Evolutionary conservation across 2,113 vertebrate species (phyloP), one percentile per base, ranked within the genome.

Genomic region (Lucifuga dentata): DNA sequence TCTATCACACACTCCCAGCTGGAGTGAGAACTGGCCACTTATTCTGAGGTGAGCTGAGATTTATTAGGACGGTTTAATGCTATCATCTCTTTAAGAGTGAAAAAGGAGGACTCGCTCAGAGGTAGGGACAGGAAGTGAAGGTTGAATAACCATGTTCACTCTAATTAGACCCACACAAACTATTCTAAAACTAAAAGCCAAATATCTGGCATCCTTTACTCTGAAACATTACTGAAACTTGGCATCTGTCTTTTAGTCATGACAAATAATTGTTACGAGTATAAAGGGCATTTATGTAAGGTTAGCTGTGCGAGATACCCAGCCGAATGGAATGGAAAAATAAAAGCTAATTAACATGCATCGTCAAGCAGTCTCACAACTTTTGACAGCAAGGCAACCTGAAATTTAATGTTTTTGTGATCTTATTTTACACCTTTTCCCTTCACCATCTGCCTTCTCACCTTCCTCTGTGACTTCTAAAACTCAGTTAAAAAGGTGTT

Each of bases 401-500:
- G 32, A 55, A 53, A 61, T 24, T 63, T 12, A 29, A 0, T 36
- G 33, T 62, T 62, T 56, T 17, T 63, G 29, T 55, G 29, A 56
- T 78, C 26, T 50, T 39, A 32, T 48, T 67, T 67, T 19, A 0
- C 23, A n/a, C 21, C n/a, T 24, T 59, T 29, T 76, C 26, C 49
- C 45, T 40, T 41, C 60, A 44, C 51, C 64, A 49, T 76, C 60
- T 19, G 32, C 50, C 26, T 66, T 49, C 26, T 38, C 43, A 32
- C 56, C 20, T 62, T 56, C 68, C 56, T 61, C 9, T 32, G 35
- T 39, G 68, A 56, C 60, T 81, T 57, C 16, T 55, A 50, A 64
- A 78, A 84, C 79, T 76, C 71, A 84, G 72, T 88, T 85, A 81
- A 90, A 82, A 59, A 29, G 38, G 45, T 86, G 83, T 88, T 72